phyloP scores from a whole-genome alignment of 2,888 invertebrate species.

The Taenaris catops region DNA sequence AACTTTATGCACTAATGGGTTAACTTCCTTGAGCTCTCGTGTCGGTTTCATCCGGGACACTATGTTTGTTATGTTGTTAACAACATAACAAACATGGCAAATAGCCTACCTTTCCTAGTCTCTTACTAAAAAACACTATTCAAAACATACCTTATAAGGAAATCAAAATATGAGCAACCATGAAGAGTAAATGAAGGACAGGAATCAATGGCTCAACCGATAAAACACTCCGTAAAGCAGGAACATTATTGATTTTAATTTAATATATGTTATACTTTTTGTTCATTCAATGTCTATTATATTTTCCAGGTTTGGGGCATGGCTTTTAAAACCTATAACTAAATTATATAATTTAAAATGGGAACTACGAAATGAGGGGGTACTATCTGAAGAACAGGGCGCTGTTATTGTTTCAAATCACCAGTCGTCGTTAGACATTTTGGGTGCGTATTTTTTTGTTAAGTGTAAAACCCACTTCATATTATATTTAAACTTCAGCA shows the following conservation, averaged over 20 bases:
- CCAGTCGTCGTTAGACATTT: slow-evolving; percentile 82
- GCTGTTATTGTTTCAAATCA: slow-evolving; percentile 84
- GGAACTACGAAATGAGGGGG: slow-evolving; percentile 66
- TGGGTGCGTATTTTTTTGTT: slow-evolving; percentile 68
- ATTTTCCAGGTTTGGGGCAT: slow-evolving; percentile 37
- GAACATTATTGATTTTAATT: background rate
- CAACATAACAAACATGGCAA: too few relatives aligned
- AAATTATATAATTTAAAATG: slow-evolving; percentile 70
- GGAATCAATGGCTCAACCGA: too few relatives aligned
- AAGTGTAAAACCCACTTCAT: too few relatives aligned
- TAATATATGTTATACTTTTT: background rate
- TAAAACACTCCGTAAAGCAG: too few relatives aligned
- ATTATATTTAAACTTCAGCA: too few relatives aligned
- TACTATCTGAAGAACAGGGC: slow-evolving; percentile 71
- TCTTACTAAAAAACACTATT: background rate
- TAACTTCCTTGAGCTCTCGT: too few relatives aligned
- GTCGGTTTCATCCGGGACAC: too few relatives aligned
- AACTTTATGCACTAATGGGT: too few relatives aligned
- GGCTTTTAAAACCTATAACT: slow-evolving; percentile 50
- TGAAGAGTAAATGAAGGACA: too few relatives aligned
- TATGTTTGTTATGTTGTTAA: too few relatives aligned
- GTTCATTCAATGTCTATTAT: background rate
- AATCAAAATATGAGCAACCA: too few relatives aligned
- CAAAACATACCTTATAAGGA: background rate
- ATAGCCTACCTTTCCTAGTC: too few relatives aligned